Conservation (phyloP, 2,113 vertebrate genomes). For the Holacanthus passer region DNA sequence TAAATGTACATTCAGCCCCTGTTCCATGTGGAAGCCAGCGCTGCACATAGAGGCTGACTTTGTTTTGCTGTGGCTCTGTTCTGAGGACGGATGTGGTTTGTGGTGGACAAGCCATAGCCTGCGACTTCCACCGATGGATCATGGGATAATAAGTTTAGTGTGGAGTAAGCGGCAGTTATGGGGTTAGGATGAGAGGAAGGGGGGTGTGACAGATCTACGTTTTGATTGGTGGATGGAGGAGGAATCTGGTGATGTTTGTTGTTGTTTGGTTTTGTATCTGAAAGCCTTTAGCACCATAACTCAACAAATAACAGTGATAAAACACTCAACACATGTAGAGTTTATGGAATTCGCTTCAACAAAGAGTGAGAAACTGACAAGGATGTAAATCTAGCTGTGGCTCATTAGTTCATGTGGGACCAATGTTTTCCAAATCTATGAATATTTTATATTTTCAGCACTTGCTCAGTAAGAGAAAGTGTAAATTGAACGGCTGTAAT, state of each 20-base stretch:
- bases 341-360: background rate
- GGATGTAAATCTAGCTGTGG: background rate
- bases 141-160: constrained; percentile 49
- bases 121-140: constrained; percentile 40
- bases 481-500: constrained; percentile 44
- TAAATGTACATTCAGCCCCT: constrained; percentile 18
- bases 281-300: background rate
- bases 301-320: background rate
- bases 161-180: constrained; percentile 20
- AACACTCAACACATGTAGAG: constrained; percentile 1
- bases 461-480: constrained; percentile 30
- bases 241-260: background rate
- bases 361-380: constrained; percentile 20
- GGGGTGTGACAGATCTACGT: background rate
- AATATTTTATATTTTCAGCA: constrained; percentile 45
- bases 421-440: constrained; percentile 40
- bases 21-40: constrained; percentile 14
- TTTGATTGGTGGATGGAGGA: constrained; percentile 14
- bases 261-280: background rate
- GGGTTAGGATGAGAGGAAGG: constrained; percentile 22
- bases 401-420: constrained; percentile 36
- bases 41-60: constrained; percentile 31
- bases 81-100: constrained; percentile 50
- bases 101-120: constrained; percentile 26
- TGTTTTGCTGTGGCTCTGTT: constrained; percentile 26